phyloP scores from a whole-genome alignment of 2,888 invertebrate species.

The Odontomyia ornata region DNA sequence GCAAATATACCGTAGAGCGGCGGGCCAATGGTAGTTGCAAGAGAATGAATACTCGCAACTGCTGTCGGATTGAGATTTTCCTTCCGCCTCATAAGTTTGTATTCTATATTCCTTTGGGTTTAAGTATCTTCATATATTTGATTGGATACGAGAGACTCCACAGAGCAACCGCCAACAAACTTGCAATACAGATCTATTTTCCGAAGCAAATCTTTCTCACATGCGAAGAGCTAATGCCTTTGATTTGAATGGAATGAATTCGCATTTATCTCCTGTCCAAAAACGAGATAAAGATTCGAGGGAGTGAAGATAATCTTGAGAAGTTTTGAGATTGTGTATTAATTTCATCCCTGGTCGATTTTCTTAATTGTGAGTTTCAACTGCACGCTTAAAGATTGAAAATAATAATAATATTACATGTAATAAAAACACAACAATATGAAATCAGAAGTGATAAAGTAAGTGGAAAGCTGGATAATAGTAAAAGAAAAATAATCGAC shows the following conservation, averaged over 20 bases:
- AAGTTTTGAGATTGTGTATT: too few relatives aligned
- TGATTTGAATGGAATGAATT: slow-evolving; percentile 40
- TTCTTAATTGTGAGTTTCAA: too few relatives aligned
- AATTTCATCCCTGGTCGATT: too few relatives aligned
- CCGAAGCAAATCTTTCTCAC: neutral
- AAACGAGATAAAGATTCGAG: slow-evolving; percentile 25
- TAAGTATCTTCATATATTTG: neutral
- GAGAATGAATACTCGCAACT: neutral
- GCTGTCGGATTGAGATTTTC: neutral
- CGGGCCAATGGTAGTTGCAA: neutral
- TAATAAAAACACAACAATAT: too few relatives aligned
- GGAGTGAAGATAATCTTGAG: too few relatives aligned
- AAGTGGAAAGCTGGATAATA: too few relatives aligned
- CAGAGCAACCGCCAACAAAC: neutral
- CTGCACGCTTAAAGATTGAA: too few relatives aligned
- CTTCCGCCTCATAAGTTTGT: neutral
- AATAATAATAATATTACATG: too few relatives aligned
- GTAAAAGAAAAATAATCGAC: too few relatives aligned
- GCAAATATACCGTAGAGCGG: neutral
- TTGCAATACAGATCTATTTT: neutral
- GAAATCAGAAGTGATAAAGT: too few relatives aligned
- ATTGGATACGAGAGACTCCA: slow-evolving; percentile 12
- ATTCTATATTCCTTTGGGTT: neutral
- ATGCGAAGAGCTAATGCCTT: slow-evolving; percentile 12
- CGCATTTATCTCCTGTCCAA: slow-evolving; percentile 20